Evolutionary conservation across 2,113 vertebrate species (phyloP).

Genomic region (Muntiacus muntjak): DNA sequence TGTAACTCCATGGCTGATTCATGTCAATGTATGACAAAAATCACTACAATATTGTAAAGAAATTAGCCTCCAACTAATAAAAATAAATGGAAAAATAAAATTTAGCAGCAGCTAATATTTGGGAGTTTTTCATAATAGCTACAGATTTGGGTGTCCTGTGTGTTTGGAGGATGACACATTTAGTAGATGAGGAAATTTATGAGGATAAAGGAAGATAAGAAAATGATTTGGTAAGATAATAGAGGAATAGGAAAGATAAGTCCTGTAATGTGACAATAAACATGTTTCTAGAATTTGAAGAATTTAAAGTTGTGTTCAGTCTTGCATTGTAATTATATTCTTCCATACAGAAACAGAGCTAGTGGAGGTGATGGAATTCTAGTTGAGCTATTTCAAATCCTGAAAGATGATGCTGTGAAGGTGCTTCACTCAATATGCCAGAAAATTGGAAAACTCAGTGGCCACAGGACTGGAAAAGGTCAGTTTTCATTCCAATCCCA

Average conservation of each 20-base stretch:
- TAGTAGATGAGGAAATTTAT: neutral
- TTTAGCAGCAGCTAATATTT: neutral
- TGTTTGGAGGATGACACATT: neutral
- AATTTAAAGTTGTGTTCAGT: neutral
- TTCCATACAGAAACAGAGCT: neutral
- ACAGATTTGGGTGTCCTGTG: neutral
- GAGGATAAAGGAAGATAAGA: neutral
- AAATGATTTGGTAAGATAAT: neutral
- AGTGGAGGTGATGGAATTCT: neutral
- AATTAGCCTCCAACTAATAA: no score
- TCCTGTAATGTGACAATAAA: neutral
- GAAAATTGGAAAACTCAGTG: neutral
- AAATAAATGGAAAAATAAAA: neutral
- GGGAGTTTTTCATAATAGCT: neutral
- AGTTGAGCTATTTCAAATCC: neutral
- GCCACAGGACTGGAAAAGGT: no score
- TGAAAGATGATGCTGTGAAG: neutral
- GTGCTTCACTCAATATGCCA: neutral
- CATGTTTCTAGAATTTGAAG: neutral
- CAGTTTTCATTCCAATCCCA: no score
- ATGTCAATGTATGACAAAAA: no score
- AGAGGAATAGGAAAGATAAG: neutral
- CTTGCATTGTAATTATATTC: neutral
- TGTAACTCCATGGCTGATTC: no score
- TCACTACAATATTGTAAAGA: no score